Evolutionary conservation across 2,797 vertebrate species (phyloP).

Genomic region (Silurus lanzhouensis): DNA sequence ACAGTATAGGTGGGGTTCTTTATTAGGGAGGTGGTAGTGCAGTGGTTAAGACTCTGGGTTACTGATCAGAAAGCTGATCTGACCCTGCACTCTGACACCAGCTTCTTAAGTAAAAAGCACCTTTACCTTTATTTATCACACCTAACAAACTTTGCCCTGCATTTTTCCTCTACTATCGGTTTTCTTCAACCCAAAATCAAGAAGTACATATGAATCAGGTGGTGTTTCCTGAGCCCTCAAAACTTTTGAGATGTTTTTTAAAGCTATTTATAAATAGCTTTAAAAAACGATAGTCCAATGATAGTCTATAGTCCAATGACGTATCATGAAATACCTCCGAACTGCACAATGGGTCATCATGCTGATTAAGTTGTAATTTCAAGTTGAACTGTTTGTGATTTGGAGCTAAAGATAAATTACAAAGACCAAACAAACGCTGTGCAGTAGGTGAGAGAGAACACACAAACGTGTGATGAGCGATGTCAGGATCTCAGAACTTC

Average conservation of each 20-base stretch:
- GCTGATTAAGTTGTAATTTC: not conserved
- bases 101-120: too few species aligned
- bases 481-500: not conserved
- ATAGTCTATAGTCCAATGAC: not conserved
- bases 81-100: too few species aligned
- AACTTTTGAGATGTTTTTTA: not conserved
- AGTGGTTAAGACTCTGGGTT: too few species aligned
- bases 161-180: not conserved
- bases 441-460: not conserved
- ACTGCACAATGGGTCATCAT: not conserved
- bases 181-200: not conserved
- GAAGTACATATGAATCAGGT: not conserved
- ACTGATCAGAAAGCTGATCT: too few species aligned
- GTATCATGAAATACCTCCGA: not conserved
- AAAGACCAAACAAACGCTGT: not conserved
- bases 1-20: not conserved
- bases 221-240: not conserved
- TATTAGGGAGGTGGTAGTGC: too few species aligned
- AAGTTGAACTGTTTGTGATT: not conserved
- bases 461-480: not conserved
- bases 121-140: not conserved
- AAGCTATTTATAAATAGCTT: not conserved
- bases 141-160: not conserved
- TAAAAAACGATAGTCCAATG: too few species aligned
- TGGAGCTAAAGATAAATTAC: not conserved